Conservation (phyloP, 2,797 vertebrate genomes). For the Florisuga fusca region DNA sequence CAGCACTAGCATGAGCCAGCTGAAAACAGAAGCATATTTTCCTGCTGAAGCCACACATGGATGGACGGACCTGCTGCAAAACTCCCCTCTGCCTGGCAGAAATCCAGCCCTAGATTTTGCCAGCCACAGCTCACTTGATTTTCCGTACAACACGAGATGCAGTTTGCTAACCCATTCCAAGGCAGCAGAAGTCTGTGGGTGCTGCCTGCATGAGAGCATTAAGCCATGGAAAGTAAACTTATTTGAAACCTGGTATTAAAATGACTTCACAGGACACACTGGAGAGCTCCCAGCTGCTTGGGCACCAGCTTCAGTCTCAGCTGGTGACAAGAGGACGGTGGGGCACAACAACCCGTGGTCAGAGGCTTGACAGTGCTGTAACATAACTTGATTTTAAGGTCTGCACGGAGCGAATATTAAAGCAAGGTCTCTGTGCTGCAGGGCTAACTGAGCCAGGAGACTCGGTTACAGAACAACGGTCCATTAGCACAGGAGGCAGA, state of each 20-base stretch:
- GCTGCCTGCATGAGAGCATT: not conserved
- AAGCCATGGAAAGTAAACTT: not conserved
- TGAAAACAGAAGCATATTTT: not conserved
- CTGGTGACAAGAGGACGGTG: not conserved
- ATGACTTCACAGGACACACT: not conserved
- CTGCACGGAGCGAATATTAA: not conserved
- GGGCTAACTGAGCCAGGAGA: not conserved
- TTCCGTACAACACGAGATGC: not conserved
- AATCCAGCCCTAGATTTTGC: not conserved
- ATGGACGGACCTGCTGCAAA: not conserved
- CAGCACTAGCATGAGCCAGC: not conserved
- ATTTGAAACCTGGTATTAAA: not conserved
- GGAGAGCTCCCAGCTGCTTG: not conserved
- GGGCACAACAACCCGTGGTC: not conserved
- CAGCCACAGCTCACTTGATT: not conserved
- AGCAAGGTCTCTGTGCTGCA: not conserved
- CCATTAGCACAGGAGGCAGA: constrained; percentile 54
- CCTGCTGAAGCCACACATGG: not conserved
- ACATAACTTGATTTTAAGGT: constrained; percentile 20
- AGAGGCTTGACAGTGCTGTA: not conserved
- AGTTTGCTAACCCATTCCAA: not conserved
- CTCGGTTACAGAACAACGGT: not conserved
- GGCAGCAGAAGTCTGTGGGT: fast-evolving
- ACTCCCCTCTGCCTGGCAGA: not conserved
- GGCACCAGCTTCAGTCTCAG: not conserved